phyloP scores from a whole-genome alignment of 2,113 vertebrate genomes.

The Cynocephalus volans region DNA sequence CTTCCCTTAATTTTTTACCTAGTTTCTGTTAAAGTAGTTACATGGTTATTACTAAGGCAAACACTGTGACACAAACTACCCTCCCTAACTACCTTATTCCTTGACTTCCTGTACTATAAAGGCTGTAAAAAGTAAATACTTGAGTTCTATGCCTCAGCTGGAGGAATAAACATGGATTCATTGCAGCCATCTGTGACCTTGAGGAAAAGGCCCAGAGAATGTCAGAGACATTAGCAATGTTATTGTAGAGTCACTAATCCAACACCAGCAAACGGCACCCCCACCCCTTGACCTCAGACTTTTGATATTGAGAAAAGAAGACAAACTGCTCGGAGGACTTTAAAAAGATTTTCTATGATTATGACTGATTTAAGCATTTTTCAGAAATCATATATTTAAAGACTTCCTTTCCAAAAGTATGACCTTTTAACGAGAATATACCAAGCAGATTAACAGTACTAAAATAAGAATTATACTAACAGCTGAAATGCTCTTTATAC shows the following conservation, averaged over 20 bases:
- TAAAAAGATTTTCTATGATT: not conserved
- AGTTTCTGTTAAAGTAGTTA: not conserved
- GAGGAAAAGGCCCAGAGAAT: not conserved
- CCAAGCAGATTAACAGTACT: not conserved
- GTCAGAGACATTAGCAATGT: not conserved
- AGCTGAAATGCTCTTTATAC: not conserved
- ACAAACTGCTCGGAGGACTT: not conserved
- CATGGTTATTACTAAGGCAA: not conserved
- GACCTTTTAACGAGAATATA: not conserved
- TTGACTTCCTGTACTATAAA: not conserved
- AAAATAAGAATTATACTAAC: slow-evolving; percentile 28
- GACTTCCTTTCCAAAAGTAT: not conserved
- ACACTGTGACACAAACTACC: not conserved
- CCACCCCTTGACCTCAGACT: not conserved
- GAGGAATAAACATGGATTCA: not conserved
- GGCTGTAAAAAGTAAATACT: not conserved
- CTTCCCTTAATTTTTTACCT: not conserved
- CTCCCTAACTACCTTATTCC: not conserved
- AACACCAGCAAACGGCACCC: not conserved
- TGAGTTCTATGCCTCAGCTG: not conserved
- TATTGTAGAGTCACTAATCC: not conserved
- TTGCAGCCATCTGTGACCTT: not conserved
- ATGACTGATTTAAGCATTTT: not conserved
- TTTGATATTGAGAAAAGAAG: not conserved
- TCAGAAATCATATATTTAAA: not conserved